Evolutionary conservation across 2,113 vertebrate genomes (phyloP), one percentile per base, ranked within the genome.

Genomic region (Brachypteracias leptosomus): DNA sequence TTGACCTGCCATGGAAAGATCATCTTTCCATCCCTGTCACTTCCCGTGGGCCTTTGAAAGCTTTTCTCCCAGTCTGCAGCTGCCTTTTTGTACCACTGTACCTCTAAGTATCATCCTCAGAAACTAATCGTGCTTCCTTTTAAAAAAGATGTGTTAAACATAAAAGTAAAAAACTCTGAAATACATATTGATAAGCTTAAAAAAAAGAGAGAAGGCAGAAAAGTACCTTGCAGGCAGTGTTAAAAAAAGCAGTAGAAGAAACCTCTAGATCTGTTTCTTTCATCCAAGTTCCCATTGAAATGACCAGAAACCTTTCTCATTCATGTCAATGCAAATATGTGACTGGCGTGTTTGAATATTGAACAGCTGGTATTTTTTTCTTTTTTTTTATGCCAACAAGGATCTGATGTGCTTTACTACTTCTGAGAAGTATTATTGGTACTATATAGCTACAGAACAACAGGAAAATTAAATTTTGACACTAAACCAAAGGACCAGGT

Each of bases 251-350:
- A 52, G 59, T 62, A 54, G 62, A 95, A 93, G 70, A 92, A 92
- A 73, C 40, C 72, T 94, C 97, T 81, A 91, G 91, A 96, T 87
- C 80, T 92, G 42, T 71, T 96, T 92, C 94, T 97, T 96, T 97
- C 66, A 95, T 97, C 89, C 76, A 74, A 47, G 40, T 17, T 96
- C 66, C 72, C 33, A 68, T 35, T 90, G 88, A 90, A 89, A 95
- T 75, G 79, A 72, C 85, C 84, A 85, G 88, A 83, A 95, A 91
- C 52, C 76, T 59, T 76, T 73, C 65, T 86, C 71, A 90, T 94
- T 97, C 72, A 76, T 83, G 68, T 86, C 86, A 95, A 61, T 89
- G 87, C 84, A 96, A 96, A 95, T 95, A 95, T 88, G 49, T 71
- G 79, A 76, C 66, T 81, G 71, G 46, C 29, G 0, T 90, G 58